Base-by-base conservation (phyloP, 2,888 invertebrate genomes). In the Archaeoteleia sp. region DNA sequence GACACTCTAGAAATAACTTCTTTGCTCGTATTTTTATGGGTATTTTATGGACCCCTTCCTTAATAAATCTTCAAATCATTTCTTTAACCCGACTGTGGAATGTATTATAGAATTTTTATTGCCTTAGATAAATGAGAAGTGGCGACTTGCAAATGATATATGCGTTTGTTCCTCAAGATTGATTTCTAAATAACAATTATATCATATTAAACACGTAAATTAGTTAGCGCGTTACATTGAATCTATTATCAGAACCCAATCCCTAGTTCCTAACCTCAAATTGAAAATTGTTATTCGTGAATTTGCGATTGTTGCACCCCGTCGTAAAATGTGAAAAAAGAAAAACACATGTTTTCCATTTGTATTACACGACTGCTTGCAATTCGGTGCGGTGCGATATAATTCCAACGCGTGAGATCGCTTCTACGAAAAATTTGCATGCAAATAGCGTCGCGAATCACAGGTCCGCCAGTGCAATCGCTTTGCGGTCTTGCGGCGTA, bases 401-500 rank as follows among this genome's bases (percentile, higher is more conserved):
- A 32, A 58, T 48, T 58, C 42, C 34, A 42, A 13, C 49, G 37
- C 43, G 51, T 45, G 37, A n/a, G 25, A 40, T 39, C 65, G 45
- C 30, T 48, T 32, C 69, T 62, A 53, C 61, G 32, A 69, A 66
- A 72, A 77, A 83, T 83, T 84, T 81, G 77, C 81, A 82, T 83
- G 79, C 77, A 82, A 82, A 83, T 82, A 77, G 79, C 80, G 78
- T 78, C 75, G 78, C 79, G 78, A 78, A 79, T 79, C 73, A 73
- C 75, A 66, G 58, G 58, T 67, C 68, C 67, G 69, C 72, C 51
- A 46, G 42, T 49, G 63, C 51, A 82, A 82, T 81, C 79, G 79
- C 79, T 80, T 79, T 84, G 83, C 78, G 84, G 83, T 84, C 75
- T 75, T 69, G 71, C 74, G 60, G 60, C 74, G 76, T 83, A 84